Base-by-base conservation (phyloP, 2,797 vertebrate species). In the Loris lydekkerianus region DNA sequence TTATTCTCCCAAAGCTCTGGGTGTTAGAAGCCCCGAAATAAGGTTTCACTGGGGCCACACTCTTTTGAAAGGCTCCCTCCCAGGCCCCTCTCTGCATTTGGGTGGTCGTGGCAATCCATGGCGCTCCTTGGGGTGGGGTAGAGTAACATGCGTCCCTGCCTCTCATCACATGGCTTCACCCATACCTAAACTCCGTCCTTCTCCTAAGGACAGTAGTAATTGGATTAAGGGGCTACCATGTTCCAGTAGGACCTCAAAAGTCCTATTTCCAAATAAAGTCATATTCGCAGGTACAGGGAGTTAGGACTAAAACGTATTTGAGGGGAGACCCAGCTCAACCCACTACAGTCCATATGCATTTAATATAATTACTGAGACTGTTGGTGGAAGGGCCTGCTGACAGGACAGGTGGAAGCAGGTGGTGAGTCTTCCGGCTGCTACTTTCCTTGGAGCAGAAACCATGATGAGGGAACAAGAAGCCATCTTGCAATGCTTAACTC, bases 361-460 rank as follows among this genome's bases (percentile, higher is more conserved):
- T 31, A 49, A 31, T 14, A 18, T 21, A 10, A 65, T 67, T 43
- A 46, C 29, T 49, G 37, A 69, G 5, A 2, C 58, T 53, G 17
- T 25, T 34, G 14, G 14, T 23, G 5, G 23, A 4, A 10, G 21
- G 5, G 11, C 1, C 34, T 21, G 25, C 49, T 58, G 10, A 40
- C 8, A 20, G 17, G 25, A 46, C 1, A 31, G n/a, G 14, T 61
- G 13, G 27, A 37, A 82, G 29, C 0, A 0, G 0, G 1, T 0
- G 20, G 27, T 0, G 2, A 15, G 18, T n/a, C 72, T 86, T 89
- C 31, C 1, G 34, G 61, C 3, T 46, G 58, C 56, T 2, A 13
- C 27, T 37, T 21, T 3, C 20, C 20, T 94, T 15, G 7, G 15
- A 20, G 34, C 7, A 60, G 5, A 23, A 20, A 63, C 7, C n/a